Evolutionary conservation across 2,113 vertebrate species (phyloP), one percentile per base, ranked within the genome.

Genomic region (Ameiurus melas): DNA sequence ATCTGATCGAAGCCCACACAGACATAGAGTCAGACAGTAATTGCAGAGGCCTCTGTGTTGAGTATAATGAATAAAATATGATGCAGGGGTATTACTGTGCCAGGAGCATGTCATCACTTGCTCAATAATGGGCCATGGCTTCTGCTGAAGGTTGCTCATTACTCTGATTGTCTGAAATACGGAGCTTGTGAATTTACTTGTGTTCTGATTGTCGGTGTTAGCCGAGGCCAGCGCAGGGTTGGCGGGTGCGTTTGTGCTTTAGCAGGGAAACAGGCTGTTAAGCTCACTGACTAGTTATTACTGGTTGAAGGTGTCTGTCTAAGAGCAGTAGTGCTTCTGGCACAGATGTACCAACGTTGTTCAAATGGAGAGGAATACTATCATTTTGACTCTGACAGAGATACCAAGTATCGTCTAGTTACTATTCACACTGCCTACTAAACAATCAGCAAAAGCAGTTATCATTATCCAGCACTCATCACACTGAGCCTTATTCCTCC

Each of bases 21-120:
- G 80, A 93, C 86, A 92, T 30, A 92, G 77, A 80, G 77, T 88
- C 88, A 90, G 68, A 81, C 91, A 66, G 90, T 94, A 93, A 94
- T 93, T 94, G 93, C 88, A 90, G 88, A 87, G 83, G 90, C 92
- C 90, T 93, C 92, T 90, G 93, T 90, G 91, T 92, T 91, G 90
- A 90, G 92, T 91, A 90, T 92, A 90, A 93, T 94, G 92, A 94
- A 95, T 95, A 94, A 95, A 95, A 94, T 93, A 94, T 94, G 90
- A 95, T 90, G 88, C 79, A 83, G 55, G 64, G 86, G 88, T 94
- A 91, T 95, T 93, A 93, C 91, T 92, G 89, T 89, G 90, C 87
- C 88, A 92, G 92, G 83, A 89, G 89, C 83, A 85, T 89, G 91
- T 93, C 88, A 90, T 93, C 91, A 58, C 82, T 89, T 85, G 87